phyloP scores from a whole-genome alignment of 2,888 invertebrate genomes.

The Apamea crenata region DNA sequence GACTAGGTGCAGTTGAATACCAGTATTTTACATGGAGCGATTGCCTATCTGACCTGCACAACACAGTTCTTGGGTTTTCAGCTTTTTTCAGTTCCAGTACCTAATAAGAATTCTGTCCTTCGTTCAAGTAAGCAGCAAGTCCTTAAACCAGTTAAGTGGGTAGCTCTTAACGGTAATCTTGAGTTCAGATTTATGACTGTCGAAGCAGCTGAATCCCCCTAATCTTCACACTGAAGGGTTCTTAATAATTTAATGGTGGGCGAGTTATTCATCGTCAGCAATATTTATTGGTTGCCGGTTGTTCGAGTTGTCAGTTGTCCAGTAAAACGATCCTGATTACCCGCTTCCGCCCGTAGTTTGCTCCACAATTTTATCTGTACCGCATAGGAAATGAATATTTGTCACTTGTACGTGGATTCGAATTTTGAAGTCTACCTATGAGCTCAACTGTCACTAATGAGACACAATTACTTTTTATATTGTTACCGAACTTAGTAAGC shows the following conservation, averaged over 20 bases:
- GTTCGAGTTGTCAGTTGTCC: slow-evolving; percentile 55
- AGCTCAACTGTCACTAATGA: no score
- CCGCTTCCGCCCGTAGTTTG: slow-evolving; percentile 75
- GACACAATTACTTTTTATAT: no score
- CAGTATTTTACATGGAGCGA: neutral
- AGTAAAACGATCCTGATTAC: slow-evolving; percentile 75
- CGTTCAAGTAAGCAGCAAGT: neutral
- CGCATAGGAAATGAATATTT: slow-evolving; percentile 30
- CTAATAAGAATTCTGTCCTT: neutral
- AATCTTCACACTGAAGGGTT: slow-evolving; percentile 34
- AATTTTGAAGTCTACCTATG: neutral
- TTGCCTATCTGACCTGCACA: neutral
- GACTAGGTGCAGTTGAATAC: neutral
- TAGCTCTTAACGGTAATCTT: neutral
- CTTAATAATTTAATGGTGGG: slow-evolving; percentile 34
- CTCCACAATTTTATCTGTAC: slow-evolving; percentile 27
- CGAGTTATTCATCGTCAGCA: slow-evolving; percentile 45
- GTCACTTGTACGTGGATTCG: slow-evolving; percentile 7
- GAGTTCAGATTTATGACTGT: slow-evolving; percentile 10
- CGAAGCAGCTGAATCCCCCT: neutral
- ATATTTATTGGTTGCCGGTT: slow-evolving; percentile 62
- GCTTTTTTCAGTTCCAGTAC: neutral
- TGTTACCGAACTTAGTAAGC: no score
- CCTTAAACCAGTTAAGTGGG: neutral
- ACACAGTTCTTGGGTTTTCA: neutral